phyloP scores from a whole-genome alignment of 2,113 vertebrate genomes.

The Pedetes capensis region DNA sequence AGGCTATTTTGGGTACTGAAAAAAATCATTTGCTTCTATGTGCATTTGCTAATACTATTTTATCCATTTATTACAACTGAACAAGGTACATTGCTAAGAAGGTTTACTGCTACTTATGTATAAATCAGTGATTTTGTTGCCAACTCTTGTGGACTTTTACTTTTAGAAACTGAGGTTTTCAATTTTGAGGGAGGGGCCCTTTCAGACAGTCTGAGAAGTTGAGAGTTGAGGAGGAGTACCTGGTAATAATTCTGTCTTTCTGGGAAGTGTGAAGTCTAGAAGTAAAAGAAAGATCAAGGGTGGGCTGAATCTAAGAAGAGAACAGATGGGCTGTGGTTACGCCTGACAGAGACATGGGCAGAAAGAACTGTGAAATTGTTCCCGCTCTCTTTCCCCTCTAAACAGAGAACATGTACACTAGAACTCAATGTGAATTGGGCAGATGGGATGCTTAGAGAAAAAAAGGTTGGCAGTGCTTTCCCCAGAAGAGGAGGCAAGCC shows the following conservation, averaged over 20 bases:
- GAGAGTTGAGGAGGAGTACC: constrained; percentile 25
- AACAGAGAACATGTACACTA: constrained; percentile 76
- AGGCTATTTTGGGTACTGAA: not conserved
- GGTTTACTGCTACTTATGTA: not conserved
- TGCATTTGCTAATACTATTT: not conserved
- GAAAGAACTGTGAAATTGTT: constrained; percentile 78
- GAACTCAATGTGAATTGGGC: constrained; percentile 75
- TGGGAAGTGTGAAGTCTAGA: constrained; percentile 78
- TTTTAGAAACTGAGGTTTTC: constrained; percentile 21
- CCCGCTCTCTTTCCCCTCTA: constrained; percentile 70
- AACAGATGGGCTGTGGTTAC: constrained; percentile 83
- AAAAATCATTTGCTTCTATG: not conserved
- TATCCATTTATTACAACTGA: not conserved
- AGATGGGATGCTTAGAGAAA: constrained; percentile 76
- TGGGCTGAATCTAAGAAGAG: constrained; percentile 81
- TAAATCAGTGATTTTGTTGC: not conserved
- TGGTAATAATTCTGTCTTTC: constrained; percentile 46
- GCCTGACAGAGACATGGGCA: constrained; percentile 82
- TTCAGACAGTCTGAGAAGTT: constrained; percentile 18
- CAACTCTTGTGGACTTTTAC: not conserved
- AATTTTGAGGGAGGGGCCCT: not conserved
- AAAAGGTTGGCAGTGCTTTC: constrained; percentile 60
- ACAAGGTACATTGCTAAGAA: not conserved
- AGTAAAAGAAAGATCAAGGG: constrained; percentile 79
- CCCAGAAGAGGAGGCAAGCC: not conserved